These are phyloP conservation scores for Napeogenes sylphis DNA, from an alignment of 2,888 invertebrate genomes.

Conservation along the genomic window DNA sequence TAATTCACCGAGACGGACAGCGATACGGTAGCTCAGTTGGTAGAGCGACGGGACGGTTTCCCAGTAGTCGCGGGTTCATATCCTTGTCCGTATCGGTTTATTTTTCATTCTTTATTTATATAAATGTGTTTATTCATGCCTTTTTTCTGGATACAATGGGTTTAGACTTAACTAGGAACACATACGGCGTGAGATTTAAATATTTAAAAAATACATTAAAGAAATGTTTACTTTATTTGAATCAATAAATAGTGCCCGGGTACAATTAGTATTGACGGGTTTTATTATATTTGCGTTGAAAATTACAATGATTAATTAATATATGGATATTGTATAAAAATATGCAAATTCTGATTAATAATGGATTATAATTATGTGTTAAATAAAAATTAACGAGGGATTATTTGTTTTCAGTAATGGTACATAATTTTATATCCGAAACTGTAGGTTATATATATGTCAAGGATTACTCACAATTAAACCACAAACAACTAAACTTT, in stretches of 20 bases:
- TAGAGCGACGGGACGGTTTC: too few species aligned
- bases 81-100: too few species aligned
- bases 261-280: neutral
- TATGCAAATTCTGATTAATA: slow-evolving; percentile 25
- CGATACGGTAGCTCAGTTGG: too few species aligned
- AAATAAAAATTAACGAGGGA: slow-evolving; percentile 27
- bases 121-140: too few species aligned
- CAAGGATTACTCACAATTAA: too few species aligned
- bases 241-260: neutral
- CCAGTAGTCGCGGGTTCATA: too few species aligned
- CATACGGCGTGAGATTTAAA: neutral
- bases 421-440: neutral
- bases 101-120: too few species aligned
- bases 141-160: neutral
- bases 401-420: slow-evolving; percentile 5
- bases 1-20: too few species aligned
- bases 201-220: neutral
- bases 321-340: slow-evolving; percentile 10
- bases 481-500: too few species aligned
- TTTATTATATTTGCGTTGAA: slow-evolving; percentile 1
- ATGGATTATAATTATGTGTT: slow-evolving; percentile 27
- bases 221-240: neutral
- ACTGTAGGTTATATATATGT: too few species aligned
- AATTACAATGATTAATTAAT: slow-evolving; percentile 1
- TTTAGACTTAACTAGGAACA: neutral